phyloP scores from a whole-genome alignment of 2,797 vertebrate species.

The Labeo calbasu region DNA sequence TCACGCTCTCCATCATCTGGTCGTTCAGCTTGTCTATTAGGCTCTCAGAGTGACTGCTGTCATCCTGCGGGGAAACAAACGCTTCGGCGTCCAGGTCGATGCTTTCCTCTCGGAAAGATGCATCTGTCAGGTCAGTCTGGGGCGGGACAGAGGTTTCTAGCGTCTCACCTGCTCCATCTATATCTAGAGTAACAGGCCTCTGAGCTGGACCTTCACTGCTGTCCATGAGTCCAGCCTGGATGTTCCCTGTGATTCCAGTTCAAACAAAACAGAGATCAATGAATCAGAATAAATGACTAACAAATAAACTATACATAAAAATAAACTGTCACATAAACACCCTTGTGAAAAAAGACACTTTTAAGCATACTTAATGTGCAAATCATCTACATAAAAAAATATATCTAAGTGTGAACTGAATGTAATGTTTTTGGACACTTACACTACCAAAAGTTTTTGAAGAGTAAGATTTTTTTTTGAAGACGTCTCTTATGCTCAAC shows the following conservation, averaged over 20 bases:
- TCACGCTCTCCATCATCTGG: constrained; percentile 98
- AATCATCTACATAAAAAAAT: not conserved
- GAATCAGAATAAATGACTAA: not conserved
- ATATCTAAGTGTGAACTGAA: not conserved
- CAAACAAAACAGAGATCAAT: not conserved
- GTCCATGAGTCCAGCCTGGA: constrained; percentile 73
- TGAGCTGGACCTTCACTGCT: constrained; percentile 70
- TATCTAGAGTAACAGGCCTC: constrained; percentile 76
- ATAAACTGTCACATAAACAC: not conserved
- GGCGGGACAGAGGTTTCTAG: constrained; percentile 45
- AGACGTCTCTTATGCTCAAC: too few species aligned
- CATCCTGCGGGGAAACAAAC: constrained; percentile 83
- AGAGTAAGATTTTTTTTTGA: too few species aligned
- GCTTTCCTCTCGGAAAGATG: constrained; percentile 85
- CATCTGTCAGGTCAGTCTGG: constrained; percentile 61
- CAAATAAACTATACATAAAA: not conserved
- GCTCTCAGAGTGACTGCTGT: constrained; percentile 81
- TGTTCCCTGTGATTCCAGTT: constrained; percentile 38
- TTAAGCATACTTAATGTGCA: not conserved
- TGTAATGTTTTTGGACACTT: not conserved
- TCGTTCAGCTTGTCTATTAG: constrained; percentile 90
- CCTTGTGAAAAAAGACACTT: not conserved
- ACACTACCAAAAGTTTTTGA: too few species aligned
- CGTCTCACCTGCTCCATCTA: constrained; percentile 64
- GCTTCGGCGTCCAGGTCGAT: constrained; percentile 87